Evolutionary conservation across 2,113 vertebrate genomes (phyloP), one percentile per base, ranked within the genome.

Genomic region (Cathartes aura): DNA sequence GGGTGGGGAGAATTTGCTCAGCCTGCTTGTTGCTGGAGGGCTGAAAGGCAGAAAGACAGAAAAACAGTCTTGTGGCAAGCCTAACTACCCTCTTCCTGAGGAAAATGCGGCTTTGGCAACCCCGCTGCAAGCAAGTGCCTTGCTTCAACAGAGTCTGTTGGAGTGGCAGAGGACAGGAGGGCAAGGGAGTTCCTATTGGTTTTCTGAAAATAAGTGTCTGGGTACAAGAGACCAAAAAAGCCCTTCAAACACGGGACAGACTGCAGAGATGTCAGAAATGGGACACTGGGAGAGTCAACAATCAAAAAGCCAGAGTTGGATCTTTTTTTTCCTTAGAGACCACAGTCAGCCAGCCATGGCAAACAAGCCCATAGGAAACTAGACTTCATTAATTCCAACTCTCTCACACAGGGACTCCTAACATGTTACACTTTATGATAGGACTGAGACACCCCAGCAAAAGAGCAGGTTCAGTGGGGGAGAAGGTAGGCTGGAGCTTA

Each of bases 351-450:
- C 52, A 92, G 56, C n/a, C 32, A 32, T 19, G 27, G 58, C 43
- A 86, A 89, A 76, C 29, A 45, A 86, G 7, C 32, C 32, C 5
- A 4, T 11, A 43, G n/a, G 47, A 88, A 81, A 60, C 12, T 4
- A 12, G 6, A 38, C 22, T 38, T 17, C 19, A 4, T 29, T 36
- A 62, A 47, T 56, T 72, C 29, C 43, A 67, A 0, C 13, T 72
- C 13, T 72, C 12, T 43, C 15, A 26, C 1, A 1, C 17, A 43
- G 22, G 12, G 8, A 19, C 26, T 64, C 18, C 40, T 30, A 14
- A 32, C 0, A 1, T 55, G 19, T 40, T 70, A 30, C 10, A 10
- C 24, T 70, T 72, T 43, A 21, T 4, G 5, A 2, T 0, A 40
- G 68, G 12, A 34, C 32, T 40, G 70, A 86, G 64, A 42, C 13